A percentile compares a stretch with the other conserved stretches of the same genome.
Evolutionary conservation across 2,797 vertebrate genomes (phyloP).

Genomic region (Dromococcyx pavoninus): DNA sequence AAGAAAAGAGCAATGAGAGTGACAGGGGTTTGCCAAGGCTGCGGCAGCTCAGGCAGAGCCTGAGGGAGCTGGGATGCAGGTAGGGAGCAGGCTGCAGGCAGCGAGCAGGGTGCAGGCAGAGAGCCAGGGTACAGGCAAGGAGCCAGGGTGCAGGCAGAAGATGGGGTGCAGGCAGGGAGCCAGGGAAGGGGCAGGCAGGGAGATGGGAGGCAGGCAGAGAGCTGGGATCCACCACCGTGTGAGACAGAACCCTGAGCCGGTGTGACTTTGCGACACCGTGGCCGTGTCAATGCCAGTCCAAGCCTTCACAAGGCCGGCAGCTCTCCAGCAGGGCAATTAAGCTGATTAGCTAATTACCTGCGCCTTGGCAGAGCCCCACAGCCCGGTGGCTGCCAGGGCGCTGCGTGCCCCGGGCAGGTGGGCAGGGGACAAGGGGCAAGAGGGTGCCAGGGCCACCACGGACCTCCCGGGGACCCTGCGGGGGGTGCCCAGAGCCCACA

Average conservation of each 20-base stretch:
- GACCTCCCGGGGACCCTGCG: neutral
- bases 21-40: neutral
- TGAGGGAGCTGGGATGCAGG: neutral
- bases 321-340: neutral
- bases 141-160: no score
- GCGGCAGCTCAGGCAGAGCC: fast-evolving
- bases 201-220: neutral
- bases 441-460: neutral
- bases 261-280: fast-evolving
- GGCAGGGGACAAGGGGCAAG: neutral
- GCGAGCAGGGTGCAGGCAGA: neutral
- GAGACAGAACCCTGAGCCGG: neutral
- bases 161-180: neutral
- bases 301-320: neutral
- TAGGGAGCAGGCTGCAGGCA: neutral
- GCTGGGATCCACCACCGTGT: no score
- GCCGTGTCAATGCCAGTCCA: neutral
- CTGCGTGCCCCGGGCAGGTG: fast-evolving
- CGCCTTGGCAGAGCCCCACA: neutral
- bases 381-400: neutral
- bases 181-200: neutral
- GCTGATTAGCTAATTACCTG: conserved; percentile 13
- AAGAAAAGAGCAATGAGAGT: fast-evolving
- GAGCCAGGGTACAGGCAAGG: neutral
- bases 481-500: neutral